These are phyloP conservation scores for Myrmecophaga tridactyla DNA, from an alignment of 2,113 vertebrate species.

Conservation along the genomic window DNA sequence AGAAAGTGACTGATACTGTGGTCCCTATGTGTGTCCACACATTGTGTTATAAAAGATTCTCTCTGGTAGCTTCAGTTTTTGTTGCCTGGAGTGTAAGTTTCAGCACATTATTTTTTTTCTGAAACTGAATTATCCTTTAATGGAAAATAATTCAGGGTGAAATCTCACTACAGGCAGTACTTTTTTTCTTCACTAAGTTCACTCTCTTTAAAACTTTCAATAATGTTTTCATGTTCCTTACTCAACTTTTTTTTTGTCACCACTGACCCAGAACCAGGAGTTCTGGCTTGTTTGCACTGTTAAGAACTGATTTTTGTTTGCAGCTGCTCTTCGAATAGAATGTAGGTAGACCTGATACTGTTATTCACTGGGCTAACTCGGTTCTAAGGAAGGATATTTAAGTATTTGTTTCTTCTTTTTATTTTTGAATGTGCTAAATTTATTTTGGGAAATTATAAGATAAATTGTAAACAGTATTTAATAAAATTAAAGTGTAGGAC, in stretches of 20 bases:
- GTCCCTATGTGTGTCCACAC: background rate
- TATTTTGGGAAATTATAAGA: background rate
- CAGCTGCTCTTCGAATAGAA: background rate
- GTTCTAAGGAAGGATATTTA: background rate
- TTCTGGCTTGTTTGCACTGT: background rate
- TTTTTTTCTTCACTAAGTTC: background rate
- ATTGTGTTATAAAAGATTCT: background rate
- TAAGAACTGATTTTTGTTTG: background rate
- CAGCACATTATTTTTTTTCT: background rate
- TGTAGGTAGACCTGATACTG: background rate
- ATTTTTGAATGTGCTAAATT: background rate
- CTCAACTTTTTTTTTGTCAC: background rate
- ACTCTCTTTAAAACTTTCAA: background rate
- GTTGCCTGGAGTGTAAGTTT: background rate
- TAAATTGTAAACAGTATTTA: background rate
- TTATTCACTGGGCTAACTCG: background rate
- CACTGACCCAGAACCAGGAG: background rate
- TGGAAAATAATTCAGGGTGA: conserved; percentile 16
- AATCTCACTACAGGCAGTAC: background rate
- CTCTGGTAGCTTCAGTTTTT: background rate
- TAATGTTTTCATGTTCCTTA: background rate
- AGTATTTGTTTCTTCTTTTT: background rate
- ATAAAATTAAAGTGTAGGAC: background rate
- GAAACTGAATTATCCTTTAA: background rate
- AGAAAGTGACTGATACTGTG: background rate